Evolutionary conservation across 2,888 invertebrate genomes (phyloP), one percentile per base, ranked within the genome.

Genomic region (Platerodrilus igneus): DNA sequence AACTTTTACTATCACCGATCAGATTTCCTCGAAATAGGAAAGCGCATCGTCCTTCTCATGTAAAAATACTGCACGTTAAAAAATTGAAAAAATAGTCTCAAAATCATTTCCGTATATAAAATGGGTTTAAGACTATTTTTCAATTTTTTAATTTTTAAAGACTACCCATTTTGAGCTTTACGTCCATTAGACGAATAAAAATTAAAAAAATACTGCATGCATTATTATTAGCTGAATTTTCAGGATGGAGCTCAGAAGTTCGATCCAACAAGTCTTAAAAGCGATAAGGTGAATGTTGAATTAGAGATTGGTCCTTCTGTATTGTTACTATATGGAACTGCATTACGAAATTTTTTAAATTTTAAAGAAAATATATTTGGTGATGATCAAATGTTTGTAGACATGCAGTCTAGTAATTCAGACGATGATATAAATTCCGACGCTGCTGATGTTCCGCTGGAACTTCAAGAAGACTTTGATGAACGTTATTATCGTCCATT

Each of bases 281-380:
- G 95, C 0, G 97, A 99, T 66, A 81, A 82, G 66, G 90, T 99
- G 0, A 86, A 82, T 43, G 80, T 97, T 1, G 95, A 96, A 58
- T 72, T 96, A 14, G 94, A 96, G 72, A 89, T 97, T 18, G 94
- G 94, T 0, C 92, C 95, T 0, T 95, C 95, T 0, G 86, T 92
- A 17, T 70, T 97, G 4, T 78, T 90, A 55, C 77, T 95, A 0
- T 96, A 94, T 60, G 97, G 97, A 2, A 86, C 94, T 10, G 81
- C 96, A 4, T 75, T 99, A 18, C 81, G 87, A 37, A 86, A 89
- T 63, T 87, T 95, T 57, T 80, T 94, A 60, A 86, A 90, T 69
- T 75, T 94, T 23, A 84, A 94, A 75, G 96, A 99, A 71, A 97
- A 97, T 62, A 91, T 97, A 51, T 93, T 99, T 64, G 97, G 97